Conservation (phyloP, 2,888 invertebrate genomes). For the Lypha dubia region DNA sequence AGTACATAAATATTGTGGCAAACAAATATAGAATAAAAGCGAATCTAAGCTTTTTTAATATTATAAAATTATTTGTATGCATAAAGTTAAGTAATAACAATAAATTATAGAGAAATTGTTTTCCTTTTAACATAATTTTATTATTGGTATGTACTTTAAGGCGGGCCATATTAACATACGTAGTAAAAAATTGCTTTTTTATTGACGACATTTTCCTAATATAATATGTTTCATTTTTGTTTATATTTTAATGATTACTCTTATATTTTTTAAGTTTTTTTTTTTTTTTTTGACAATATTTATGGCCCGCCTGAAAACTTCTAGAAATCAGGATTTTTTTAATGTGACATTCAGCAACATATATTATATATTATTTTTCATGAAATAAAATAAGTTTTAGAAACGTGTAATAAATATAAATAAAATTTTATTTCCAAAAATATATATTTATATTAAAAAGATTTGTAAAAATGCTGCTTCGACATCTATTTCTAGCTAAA, state of each 20-base stretch:
- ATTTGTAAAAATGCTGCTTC: too few relatives aligned
- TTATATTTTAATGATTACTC: not conserved
- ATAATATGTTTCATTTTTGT: not conserved
- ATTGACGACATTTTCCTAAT: not conserved
- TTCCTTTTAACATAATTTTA: not conserved
- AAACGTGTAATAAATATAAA: too few relatives aligned
- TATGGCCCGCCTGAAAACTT: conserved; percentile 6
- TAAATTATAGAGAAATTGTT: not conserved
- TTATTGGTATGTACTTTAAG: not conserved
- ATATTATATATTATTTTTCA: too few relatives aligned
- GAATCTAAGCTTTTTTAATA: not conserved
- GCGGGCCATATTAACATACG: not conserved
- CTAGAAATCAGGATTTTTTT: not conserved
- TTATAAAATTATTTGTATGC: not conserved
- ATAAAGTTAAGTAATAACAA: not conserved
- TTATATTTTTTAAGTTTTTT: not conserved
- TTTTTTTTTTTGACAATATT: not conserved
- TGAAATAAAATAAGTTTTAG: too few relatives aligned
- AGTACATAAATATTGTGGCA: too few relatives aligned
- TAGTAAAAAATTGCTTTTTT: not conserved
- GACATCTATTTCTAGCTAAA: too few relatives aligned
- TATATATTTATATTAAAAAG: too few relatives aligned
- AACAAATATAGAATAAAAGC: not conserved
- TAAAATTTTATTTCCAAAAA: too few relatives aligned
- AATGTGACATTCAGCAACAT: not conserved